Evolutionary conservation across 2,797 vertebrate species (phyloP).

Genomic region (Epinephelus malabaricus): DNA sequence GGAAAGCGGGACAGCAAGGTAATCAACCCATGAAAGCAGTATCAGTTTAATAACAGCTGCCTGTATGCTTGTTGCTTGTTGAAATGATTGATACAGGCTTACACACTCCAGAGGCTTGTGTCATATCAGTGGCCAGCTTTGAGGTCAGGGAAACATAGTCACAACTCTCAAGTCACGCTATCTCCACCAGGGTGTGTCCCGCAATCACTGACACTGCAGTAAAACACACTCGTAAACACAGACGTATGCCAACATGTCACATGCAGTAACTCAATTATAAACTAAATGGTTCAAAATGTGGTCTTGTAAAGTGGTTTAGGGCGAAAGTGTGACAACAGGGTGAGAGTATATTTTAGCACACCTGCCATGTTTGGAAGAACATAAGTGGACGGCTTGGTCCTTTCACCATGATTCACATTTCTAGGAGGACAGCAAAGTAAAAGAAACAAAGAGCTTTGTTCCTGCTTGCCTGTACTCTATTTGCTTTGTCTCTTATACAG

Average conservation of each 20-base stretch:
- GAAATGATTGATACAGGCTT: slow-evolving; percentile 27
- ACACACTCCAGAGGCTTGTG: slow-evolving; percentile 30
- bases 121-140: slow-evolving; percentile 41
- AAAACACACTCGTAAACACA: slow-evolving; percentile 37
- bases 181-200: slow-evolving; percentile 41
- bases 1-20: neutral
- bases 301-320: slow-evolving; percentile 1
- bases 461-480: neutral
- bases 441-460: neutral
- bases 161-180: slow-evolving; percentile 51
- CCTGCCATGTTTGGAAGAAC: neutral
- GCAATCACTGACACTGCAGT: slow-evolving; percentile 13
- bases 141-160: slow-evolving; percentile 52
- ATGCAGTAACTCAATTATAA: slow-evolving; percentile 5
- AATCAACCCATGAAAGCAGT: slow-evolving; percentile 1
- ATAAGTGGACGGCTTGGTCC: neutral
- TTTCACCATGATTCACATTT: slow-evolving; percentile 11
- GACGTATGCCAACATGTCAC: slow-evolving; percentile 14
- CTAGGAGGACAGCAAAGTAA: neutral
- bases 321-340: slow-evolving; percentile 5
- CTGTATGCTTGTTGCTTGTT: slow-evolving; percentile 28
- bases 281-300: slow-evolving; percentile 38
- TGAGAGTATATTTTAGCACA: slow-evolving; percentile 9
- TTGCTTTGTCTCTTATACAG: neutral
- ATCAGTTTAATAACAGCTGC: slow-evolving; percentile 23